Conservation (phyloP, 1,140 invertebrate species). For the Oscheius sp. region DNA sequence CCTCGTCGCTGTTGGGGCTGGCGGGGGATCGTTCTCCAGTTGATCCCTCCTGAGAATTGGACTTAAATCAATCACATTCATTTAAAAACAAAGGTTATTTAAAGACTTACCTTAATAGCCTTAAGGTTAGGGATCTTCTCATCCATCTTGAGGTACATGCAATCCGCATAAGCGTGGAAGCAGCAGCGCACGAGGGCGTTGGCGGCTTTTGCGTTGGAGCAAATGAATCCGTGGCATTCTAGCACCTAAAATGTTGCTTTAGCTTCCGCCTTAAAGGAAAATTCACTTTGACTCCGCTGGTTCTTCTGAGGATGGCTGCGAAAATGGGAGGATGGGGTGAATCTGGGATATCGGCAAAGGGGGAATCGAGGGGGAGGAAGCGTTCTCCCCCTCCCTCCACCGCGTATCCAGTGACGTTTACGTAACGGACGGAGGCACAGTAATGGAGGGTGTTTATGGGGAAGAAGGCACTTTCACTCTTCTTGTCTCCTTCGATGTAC, state of each 20-base stretch:
- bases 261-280: background rate
- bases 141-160: slow-evolving; percentile 57
- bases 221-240: slow-evolving; percentile 98
- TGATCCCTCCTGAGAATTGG: slow-evolving; percentile 35
- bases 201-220: slow-evolving; percentile 66
- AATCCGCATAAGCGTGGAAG: slow-evolving; percentile 58
- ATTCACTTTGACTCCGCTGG: slow-evolving; percentile 81
- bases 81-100: too few relatives aligned
- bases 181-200: slow-evolving; percentile 60
- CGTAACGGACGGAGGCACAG: slow-evolving; percentile 89
- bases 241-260: slow-evolving; percentile 66
- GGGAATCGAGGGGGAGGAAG: slow-evolving; percentile 92
- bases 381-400: slow-evolving; percentile 69
- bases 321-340: slow-evolving; percentile 84
- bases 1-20: slow-evolving; percentile 26
- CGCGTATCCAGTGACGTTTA: slow-evolving; percentile 66
- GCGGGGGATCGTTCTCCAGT: slow-evolving; percentile 43
- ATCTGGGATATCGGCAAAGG: slow-evolving; percentile 82
- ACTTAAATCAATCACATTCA: too few relatives aligned
- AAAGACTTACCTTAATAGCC: slow-evolving; percentile 11
- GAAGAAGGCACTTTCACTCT: slow-evolving; percentile 91
- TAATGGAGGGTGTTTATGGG: slow-evolving; percentile 94
- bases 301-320: slow-evolving; percentile 87
- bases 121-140: slow-evolving; percentile 45
- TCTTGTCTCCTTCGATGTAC: slow-evolving; percentile 90